Conservation (phyloP, 2,113 vertebrate species). For the Anhinga rufa region DNA sequence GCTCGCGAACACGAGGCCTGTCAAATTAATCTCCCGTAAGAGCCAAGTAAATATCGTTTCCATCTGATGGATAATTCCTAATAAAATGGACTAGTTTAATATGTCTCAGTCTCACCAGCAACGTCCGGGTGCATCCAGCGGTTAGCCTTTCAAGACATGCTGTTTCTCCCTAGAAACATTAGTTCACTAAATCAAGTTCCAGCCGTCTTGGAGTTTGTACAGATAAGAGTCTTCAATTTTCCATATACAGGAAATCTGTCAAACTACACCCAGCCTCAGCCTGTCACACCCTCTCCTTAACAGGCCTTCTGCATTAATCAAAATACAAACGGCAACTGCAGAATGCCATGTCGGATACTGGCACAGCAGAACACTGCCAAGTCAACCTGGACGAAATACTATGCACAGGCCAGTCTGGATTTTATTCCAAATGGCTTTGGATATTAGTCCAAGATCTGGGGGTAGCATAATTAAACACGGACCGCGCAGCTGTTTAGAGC, state of each 20-base stretch:
- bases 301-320: background rate
- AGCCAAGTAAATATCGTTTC: background rate
- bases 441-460: background rate
- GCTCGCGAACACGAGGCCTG: background rate
- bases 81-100: background rate
- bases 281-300: background rate
- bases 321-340: background rate
- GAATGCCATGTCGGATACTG: background rate
- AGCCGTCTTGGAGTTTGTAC: background rate
- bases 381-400: background rate
- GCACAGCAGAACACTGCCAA: background rate
- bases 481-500: background rate
- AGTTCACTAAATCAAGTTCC: background rate
- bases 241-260: background rate
- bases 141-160: background rate
- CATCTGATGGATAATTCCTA: background rate
- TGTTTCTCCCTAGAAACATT: background rate
- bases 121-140: background rate
- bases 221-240: background rate
- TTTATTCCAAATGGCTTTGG: background rate
- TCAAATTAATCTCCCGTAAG: background rate
- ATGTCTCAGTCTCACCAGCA: background rate
- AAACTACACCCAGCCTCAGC: background rate
- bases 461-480: background rate
- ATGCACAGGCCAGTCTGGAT: background rate